These are phyloP conservation scores for Dolichopus griseipennis DNA, from an alignment of 2,888 invertebrate species.

Conservation along the genomic window DNA sequence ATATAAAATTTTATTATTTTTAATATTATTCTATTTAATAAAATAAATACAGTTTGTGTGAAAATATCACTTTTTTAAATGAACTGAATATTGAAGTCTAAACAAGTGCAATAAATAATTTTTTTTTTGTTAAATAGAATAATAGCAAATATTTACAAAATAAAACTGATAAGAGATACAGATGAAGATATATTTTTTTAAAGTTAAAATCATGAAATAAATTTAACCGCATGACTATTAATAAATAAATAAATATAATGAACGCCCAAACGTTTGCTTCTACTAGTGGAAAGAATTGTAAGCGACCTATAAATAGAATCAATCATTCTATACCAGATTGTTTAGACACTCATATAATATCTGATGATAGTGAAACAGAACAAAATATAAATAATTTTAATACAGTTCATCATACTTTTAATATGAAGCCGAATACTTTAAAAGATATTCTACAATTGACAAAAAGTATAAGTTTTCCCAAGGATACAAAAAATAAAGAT, in stretches of 20 bases:
- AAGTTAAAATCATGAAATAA: background rate
- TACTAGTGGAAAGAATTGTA: constrained; percentile 4
- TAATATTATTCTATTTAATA: background rate
- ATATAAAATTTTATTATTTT: background rate
- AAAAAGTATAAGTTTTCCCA: background rate
- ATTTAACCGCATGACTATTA: background rate
- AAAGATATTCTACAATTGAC: background rate
- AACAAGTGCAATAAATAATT: constrained; percentile 2
- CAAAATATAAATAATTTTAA: constrained; percentile 2
- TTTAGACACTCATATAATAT: constrained; percentile 2
- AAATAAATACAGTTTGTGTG: background rate
- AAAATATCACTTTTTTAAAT: background rate
- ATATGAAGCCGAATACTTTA: background rate
- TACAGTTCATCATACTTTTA: background rate
- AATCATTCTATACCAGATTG: background rate
- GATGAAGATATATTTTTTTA: background rate
- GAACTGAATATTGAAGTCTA: background rate
- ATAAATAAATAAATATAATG: background rate
- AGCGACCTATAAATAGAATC: constrained; percentile 1
- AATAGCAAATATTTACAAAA: background rate
- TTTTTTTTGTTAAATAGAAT: background rate
- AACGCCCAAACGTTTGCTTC: constrained; percentile 2
- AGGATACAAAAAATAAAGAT: background rate
- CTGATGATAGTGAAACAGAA: constrained; percentile 7
- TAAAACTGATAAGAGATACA: background rate